Evolutionary conservation across 2,888 invertebrate species (phyloP).

Genomic region (Agrotis puta): DNA sequence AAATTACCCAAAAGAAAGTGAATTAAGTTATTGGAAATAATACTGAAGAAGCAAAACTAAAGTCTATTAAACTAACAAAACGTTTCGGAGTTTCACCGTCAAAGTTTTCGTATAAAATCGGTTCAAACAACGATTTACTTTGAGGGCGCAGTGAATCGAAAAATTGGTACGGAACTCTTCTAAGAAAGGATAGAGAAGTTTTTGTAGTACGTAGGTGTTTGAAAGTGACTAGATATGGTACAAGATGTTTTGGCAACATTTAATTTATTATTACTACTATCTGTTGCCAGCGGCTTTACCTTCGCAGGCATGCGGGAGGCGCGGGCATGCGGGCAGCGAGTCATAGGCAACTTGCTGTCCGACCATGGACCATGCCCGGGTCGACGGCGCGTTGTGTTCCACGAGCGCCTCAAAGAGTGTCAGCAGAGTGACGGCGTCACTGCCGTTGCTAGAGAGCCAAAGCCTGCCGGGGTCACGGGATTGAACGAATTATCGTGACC

Average conservation of each 20-base stretch:
- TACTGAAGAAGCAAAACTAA: constrained; percentile 38
- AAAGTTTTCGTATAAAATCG: constrained; percentile 59
- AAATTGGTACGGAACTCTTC: constrained; percentile 59
- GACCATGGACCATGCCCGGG: no score
- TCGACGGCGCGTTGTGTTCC: no score
- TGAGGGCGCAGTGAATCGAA: constrained; percentile 48
- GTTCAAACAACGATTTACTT: constrained; percentile 59
- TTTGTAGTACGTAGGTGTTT: constrained; percentile 30
- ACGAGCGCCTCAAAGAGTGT: no score
- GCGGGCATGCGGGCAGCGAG: no score
- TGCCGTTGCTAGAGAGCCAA: no score
- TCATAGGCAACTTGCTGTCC: no score
- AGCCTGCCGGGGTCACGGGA: no score
- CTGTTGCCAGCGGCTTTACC: no score
- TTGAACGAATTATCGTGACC: no score
- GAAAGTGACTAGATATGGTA: not conserved
- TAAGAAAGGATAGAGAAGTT: constrained; percentile 22
- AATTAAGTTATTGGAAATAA: constrained; percentile 48
- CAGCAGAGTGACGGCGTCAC: no score
- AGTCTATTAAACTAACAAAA: constrained; percentile 52
- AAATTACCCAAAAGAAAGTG: constrained; percentile 28
- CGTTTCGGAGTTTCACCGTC: constrained; percentile 31
- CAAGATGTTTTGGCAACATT: not conserved
- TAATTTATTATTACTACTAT: not conserved
- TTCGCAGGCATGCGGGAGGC: no score